These are phyloP conservation scores for Hypotaenidia philippensis DNA, from an alignment of 2,797 vertebrate genomes.

Conservation along the genomic window DNA sequence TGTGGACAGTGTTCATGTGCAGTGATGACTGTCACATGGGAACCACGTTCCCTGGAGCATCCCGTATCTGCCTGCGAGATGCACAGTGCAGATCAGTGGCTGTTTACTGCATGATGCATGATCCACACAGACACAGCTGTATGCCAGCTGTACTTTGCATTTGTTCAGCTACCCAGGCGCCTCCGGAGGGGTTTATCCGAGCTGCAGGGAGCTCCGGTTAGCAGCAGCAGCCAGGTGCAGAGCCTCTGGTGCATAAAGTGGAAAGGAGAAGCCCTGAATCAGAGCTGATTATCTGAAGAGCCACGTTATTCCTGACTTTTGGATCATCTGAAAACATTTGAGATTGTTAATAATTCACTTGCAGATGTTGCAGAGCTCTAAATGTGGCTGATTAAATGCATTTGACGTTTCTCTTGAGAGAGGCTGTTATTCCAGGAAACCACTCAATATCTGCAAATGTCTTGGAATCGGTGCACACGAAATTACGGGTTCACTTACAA, in stretches of 20 bases:
- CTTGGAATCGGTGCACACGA: slow-evolving; percentile 28
- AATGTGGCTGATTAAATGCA: slow-evolving; percentile 69
- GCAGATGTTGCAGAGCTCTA: slow-evolving; percentile 53
- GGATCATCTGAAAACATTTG: slow-evolving; percentile 50
- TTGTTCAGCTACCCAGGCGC: background rate
- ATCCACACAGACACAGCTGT: background rate
- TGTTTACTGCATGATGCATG: background rate
- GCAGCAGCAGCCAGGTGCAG: slow-evolving; percentile 5
- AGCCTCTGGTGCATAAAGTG: background rate
- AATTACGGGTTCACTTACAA: background rate
- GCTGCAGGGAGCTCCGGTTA: background rate
- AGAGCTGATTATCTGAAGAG: slow-evolving; percentile 29
- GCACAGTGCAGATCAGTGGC: rapidly evolving
- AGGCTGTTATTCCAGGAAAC: slow-evolving; percentile 63
- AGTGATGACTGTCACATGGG: background rate
- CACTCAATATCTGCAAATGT: slow-evolving; percentile 23
- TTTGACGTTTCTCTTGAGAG: slow-evolving; percentile 60
- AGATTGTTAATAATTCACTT: slow-evolving; percentile 68
- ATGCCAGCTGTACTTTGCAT: background rate
- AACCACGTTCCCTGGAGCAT: background rate
- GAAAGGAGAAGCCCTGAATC: slow-evolving; percentile 34
- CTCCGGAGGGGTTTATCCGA: background rate
- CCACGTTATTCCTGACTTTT: slow-evolving; percentile 41
- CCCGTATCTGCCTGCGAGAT: rapidly evolving
- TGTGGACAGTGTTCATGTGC: background rate